A percentile compares a stretch with the other conserved stretches of the same genome.
These are phyloP conservation scores for Eolophus roseicapilla DNA, from an alignment of 2,113 vertebrate species.

Conservation along the genomic window DNA sequence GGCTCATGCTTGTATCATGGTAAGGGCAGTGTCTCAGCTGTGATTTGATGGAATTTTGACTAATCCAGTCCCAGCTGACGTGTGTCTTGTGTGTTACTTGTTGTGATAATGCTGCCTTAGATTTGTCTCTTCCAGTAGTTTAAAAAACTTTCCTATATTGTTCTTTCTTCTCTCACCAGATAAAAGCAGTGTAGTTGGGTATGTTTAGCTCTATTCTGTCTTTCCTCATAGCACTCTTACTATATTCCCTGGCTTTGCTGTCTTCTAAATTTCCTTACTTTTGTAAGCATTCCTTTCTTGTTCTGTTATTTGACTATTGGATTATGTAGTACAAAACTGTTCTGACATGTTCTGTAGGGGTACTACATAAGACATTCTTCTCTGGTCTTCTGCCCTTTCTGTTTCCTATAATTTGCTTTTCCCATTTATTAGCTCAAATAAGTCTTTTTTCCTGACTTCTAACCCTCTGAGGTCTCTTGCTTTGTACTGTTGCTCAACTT, in stretches of 20 bases:
- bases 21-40: conserved; percentile 49
- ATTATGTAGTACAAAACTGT: neutral
- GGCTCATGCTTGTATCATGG: conserved; percentile 97
- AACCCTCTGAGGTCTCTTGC: neutral
- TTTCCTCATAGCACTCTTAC: neutral
- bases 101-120: accelerated
- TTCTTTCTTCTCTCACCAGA: neutral
- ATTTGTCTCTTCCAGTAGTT: neutral
- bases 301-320: neutral
- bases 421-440: neutral
- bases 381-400: neutral
- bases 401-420: neutral
- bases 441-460: neutral
- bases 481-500: neutral
- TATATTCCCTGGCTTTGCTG: neutral
- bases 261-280: neutral
- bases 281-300: neutral
- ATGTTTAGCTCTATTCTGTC: neutral
- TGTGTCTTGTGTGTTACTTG: neutral
- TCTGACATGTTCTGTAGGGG: neutral
- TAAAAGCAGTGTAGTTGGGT: neutral
- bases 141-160: neutral
- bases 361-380: neutral
- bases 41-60: neutral
- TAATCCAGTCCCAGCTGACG: no score